phyloP scores from a whole-genome alignment of 2,797 vertebrate genomes.

The Echeneis naucrates region DNA sequence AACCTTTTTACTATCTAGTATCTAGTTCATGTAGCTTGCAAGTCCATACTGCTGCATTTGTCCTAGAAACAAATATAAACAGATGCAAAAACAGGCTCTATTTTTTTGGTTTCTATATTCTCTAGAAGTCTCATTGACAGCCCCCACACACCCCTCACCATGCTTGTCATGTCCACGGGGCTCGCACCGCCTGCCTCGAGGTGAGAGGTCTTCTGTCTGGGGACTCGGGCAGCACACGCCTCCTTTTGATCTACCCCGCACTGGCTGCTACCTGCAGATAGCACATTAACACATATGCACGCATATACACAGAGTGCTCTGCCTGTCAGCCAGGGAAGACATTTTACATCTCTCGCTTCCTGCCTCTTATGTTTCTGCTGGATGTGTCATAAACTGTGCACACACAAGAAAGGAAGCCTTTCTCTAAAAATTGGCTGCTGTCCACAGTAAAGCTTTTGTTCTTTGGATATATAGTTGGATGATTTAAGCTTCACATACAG shows the following conservation, averaged over 20 bases:
- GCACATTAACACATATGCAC: constrained; percentile 40
- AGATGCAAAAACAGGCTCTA: constrained; percentile 2
- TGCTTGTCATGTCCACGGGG: constrained; percentile 75
- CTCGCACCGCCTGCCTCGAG: constrained; percentile 50
- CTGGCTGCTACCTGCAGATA: constrained; percentile 71
- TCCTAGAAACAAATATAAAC: constrained; percentile 8
- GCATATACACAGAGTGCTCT: constrained; percentile 9
- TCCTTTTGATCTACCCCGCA: constrained; percentile 66
- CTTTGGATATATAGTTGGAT: background rate
- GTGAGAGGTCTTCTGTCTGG: constrained; percentile 75
- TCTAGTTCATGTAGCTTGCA: background rate
- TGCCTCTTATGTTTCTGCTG: constrained; percentile 20
- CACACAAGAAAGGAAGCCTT: background rate
- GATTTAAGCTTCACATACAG: constrained; percentile 6
- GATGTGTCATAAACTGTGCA: constrained; percentile 4
- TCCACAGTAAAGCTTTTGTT: background rate
- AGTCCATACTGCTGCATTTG: background rate
- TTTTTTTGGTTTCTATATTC: constrained; percentile 4
- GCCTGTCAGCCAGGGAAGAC: constrained; percentile 31
- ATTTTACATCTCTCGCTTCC: constrained; percentile 35
- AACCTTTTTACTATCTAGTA: background rate
- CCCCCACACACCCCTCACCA: constrained; percentile 10
- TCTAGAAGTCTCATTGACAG: background rate
- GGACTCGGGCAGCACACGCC: constrained; percentile 67
- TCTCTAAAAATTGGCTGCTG: background rate